These are phyloP conservation scores for Telmatochromis sp. DNA, from an alignment of 2,113 vertebrate species.

Conservation along the genomic window DNA sequence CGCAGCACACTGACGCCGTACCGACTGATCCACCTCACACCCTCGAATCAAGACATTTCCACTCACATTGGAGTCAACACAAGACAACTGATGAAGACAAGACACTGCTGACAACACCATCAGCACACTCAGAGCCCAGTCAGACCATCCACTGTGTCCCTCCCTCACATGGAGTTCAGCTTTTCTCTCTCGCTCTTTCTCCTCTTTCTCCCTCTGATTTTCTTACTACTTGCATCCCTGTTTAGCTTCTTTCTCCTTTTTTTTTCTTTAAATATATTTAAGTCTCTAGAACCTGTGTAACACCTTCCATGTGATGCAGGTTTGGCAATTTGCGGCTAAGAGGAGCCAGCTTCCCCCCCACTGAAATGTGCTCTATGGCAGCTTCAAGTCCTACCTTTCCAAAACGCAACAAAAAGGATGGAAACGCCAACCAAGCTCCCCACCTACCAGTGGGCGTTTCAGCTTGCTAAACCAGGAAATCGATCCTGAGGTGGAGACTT, in stretches of 20 bases:
- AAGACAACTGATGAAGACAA: conserved; percentile 66
- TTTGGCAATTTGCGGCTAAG: conserved; percentile 85
- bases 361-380: conserved; percentile 68
- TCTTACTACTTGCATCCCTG: conserved; percentile 53
- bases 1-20: conserved; percentile 19
- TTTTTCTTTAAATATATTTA: conserved; percentile 47
- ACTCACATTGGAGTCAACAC: conserved; percentile 52
- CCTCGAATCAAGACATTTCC: conserved; percentile 32
- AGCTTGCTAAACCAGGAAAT: conserved; percentile 47
- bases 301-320: conserved; percentile 92
- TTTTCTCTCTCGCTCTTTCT: conserved; percentile 34
- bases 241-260: conserved; percentile 38
- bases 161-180: conserved; percentile 33
- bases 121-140: conserved; percentile 56
- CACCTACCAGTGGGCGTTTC: conserved; percentile 24
- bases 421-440: conserved; percentile 6
- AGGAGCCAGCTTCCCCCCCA: conserved; percentile 60
- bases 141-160: conserved; percentile 24
- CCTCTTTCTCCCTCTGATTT: conserved; percentile 22
- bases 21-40: conserved; percentile 53
- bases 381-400: conserved; percentile 36
- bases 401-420: conserved; percentile 42
- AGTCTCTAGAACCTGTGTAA: conserved; percentile 79
- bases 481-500: conserved; percentile 42
- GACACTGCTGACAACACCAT: conserved; percentile 68